Base-by-base conservation (phyloP, 2,888 invertebrate species). In the Chalcis sispes region DNA sequence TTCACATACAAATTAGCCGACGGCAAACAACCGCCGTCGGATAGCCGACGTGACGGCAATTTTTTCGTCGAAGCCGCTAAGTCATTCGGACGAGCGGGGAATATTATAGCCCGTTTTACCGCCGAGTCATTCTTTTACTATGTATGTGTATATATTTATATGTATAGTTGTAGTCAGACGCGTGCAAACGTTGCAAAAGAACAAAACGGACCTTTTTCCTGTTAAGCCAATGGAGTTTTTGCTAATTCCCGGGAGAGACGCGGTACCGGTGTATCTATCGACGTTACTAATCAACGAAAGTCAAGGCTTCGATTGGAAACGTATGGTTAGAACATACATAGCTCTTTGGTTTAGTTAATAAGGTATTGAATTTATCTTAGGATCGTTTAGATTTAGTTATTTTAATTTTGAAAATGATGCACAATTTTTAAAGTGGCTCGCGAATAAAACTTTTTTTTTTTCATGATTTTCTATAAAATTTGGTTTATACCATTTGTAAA, bases 51-150 rank as follows among this genome's bases (percentile, higher is more conserved):
- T 78, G 78, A 74, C 76, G 73, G 73, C 73, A 74, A 70, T 71
- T 78, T 73, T 73, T 74, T 70, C 40, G 4, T 56, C 58, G 54
- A 70, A 82, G 80, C 32, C 79, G 83, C 82, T 75, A 46, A 80
- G 81, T 84, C 83, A 85, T 80, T 82, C 78, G 79, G 81, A 82
- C n/a, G n/a, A n/a, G n/a, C n/a, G n/a, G n/a, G n/a, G n/a, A 83
- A 84, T n/a, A n/a, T n/a, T n/a, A n/a, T 84, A 82, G 81, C 79
- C 81, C 73, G 65, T 71, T 50, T 67, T 74, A 72, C 7, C 58
- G 85, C 79, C 72, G 65, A 84, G 85, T 85, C 86, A 86, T 73
- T 74, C 72, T 64, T 77, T 77, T 78, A 67, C n/a, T n/a, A n/a
- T n/a, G n/a, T n/a, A n/a, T n/a, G n/a, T n/a, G n/a, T n/a, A n/a